A percentile compares a stretch with the other conserved stretches of the same genome.
Conservation (phyloP, 2,888 invertebrate genomes). For the Nemotelus nigrinus region DNA sequence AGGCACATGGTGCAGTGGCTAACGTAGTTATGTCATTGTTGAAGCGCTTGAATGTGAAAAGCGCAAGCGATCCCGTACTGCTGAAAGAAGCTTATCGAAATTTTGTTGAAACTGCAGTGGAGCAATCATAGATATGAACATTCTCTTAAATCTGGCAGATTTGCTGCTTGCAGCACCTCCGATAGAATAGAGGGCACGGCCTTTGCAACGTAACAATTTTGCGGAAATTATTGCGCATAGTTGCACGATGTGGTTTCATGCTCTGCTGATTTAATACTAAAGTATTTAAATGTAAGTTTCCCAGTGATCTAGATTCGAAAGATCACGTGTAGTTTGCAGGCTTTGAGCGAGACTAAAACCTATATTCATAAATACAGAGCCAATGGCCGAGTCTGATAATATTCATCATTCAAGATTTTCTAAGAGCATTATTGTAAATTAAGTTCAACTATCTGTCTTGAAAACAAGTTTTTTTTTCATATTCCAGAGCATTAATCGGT, state of each 20-base stretch:
- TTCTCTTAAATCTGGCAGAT: not conserved
- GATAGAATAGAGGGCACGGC: slow-evolving; percentile 12
- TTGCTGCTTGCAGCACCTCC: not conserved
- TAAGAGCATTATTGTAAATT: too few relatives aligned
- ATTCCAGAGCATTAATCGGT: too few relatives aligned
- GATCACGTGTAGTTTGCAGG: slow-evolving; percentile 6
- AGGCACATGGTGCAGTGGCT: not conserved
- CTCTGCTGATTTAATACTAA: not conserved
- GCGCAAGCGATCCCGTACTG: not conserved
- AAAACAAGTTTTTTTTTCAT: too few relatives aligned
- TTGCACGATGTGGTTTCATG: slow-evolving; percentile 17
- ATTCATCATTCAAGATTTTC: too few relatives aligned
- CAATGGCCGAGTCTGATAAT: too few relatives aligned
- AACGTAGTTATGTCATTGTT: slow-evolving; percentile 22
- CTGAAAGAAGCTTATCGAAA: not conserved
- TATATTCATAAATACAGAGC: too few relatives aligned
- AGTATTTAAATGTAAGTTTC: slow-evolving; percentile 14
- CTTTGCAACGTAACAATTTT: not conserved
- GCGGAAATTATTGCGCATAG: slow-evolving; percentile 17
- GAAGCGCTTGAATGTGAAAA: slow-evolving; percentile 9
- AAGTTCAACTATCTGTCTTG: too few relatives aligned
- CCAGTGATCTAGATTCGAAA: not conserved
- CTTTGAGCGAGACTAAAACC: not conserved
- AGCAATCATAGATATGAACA: not conserved
- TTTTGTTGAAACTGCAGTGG: slow-evolving; percentile 6